A percentile compares a stretch with the other conserved stretches of the same genome.
phyloP scores from a whole-genome alignment of 1,140 invertebrate species.

The Pogonus chalceus region DNA sequence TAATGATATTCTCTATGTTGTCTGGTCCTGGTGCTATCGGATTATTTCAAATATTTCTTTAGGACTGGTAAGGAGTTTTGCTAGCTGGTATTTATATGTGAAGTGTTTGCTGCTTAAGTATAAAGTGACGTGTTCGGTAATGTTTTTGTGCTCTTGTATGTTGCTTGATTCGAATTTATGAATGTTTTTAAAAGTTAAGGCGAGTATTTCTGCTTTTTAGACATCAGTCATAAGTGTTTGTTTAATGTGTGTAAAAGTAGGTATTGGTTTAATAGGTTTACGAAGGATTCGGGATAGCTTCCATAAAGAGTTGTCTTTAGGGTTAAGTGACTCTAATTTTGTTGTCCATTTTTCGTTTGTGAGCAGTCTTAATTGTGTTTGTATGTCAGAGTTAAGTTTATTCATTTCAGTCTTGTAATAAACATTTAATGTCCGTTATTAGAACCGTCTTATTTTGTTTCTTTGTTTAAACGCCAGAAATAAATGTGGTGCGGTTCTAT shows the following conservation, averaged over 20 bases:
- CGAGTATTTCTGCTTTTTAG: constrained; percentile 11
- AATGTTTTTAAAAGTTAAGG: constrained; percentile 12
- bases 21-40: constrained; percentile 23
- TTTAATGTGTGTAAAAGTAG: constrained; percentile 7
- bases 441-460: neutral
- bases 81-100: neutral
- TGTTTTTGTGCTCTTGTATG: too few species aligned
- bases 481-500: neutral
- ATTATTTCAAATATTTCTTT: constrained; percentile 19
- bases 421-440: neutral
- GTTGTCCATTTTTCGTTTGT: neutral
- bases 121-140: too few species aligned
- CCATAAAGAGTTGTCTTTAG: constrained; percentile 17
- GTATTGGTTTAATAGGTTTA: constrained; percentile 9
- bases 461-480: neutral
- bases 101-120: too few species aligned
- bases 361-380: constrained; percentile 4
- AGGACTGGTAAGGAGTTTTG: constrained; percentile 8
- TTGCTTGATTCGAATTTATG: too few species aligned
- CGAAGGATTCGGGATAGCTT: too few species aligned
- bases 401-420: neutral
- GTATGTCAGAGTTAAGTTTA: constrained; percentile 11
- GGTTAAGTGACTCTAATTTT: constrained; percentile 13
- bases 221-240: constrained; percentile 9
- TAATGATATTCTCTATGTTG: constrained; percentile 17